Base-by-base conservation (phyloP, 2,113 vertebrate genomes). In the Ophiodon elongatus region DNA sequence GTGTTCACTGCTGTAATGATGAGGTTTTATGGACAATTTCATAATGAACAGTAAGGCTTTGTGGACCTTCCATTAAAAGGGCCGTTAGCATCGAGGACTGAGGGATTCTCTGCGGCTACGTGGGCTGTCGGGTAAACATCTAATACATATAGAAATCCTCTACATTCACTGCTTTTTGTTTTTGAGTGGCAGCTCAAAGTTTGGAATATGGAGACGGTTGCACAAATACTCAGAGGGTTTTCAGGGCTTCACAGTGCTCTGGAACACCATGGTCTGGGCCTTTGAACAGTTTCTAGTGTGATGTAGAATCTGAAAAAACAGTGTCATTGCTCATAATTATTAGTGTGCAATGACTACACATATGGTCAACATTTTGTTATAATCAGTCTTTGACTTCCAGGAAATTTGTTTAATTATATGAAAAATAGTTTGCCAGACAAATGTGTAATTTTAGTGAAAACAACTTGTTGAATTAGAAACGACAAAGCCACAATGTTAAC, bases 21-120 rank as follows among this genome's bases (percentile, higher is more conserved):
- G 83, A 90, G 84, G 84, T 88, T 80, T 66, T 37, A 66, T 88
- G 70, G 90, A 70, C 33, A 68, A 64, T 13, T 6, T 41, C 37
- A 66, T 25, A 66, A 76, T 57, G 29, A 82, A 75, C 25, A 81
- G 54, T 87, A 92, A 90, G 88, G 87, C 84, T 71, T 64, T 50
- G 65, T 76, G 65, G 54, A 62, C 29, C 54, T 37, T 47, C 33
- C 7, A 45, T 70, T 83, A 45, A 85, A 79, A 63, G 68, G 79
- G 35, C 14, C 33, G 3, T 73, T 63, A 25, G n/a, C 9, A 60
- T 81, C 41, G 62, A 73, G 62, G 47, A 77, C 39, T 76, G 71
- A 82, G 43, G 59, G 41, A 57, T 80, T 23, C 54, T 76, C 31
- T 50, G 57, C 15, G 45, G 52, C 41, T 76, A 76, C 57, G 23